Evolutionary conservation across 2,113 vertebrate species (phyloP).

Genomic region (Montifringilla adamsi): DNA sequence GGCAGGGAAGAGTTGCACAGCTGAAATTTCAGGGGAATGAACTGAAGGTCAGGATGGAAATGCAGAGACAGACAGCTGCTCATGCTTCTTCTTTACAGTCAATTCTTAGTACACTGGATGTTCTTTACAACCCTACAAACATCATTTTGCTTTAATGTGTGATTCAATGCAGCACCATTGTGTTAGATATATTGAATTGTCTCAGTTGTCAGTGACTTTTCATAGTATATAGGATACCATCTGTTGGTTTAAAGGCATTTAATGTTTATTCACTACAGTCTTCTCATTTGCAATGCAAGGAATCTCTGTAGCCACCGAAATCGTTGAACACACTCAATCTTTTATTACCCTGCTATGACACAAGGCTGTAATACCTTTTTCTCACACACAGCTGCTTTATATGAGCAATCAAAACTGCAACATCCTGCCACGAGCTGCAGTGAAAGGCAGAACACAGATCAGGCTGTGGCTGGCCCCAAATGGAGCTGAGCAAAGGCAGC

Average conservation of each 20-base stretch:
- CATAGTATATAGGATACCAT: slow-evolving; percentile 65
- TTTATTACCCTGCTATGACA: slow-evolving; percentile 25
- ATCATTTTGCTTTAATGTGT: slow-evolving; percentile 58
- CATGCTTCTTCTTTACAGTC: slow-evolving; percentile 38
- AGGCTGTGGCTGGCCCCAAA: neutral
- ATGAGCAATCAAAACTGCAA: slow-evolving; percentile 9
- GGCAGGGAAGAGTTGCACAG: neutral
- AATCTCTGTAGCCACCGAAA: slow-evolving; percentile 54
- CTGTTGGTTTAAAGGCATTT: slow-evolving; percentile 61
- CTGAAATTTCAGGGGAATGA: slow-evolving; percentile 37
- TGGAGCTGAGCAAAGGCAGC: neutral
- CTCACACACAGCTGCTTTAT: slow-evolving; percentile 5
- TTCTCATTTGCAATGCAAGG: slow-evolving; percentile 55
- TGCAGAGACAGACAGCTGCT: slow-evolving; percentile 46
- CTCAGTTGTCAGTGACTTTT: slow-evolving; percentile 52
- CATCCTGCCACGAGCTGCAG: neutral
- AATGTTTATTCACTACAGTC: slow-evolving; percentile 59
- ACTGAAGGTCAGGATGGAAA: slow-evolving; percentile 53
- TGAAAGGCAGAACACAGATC: neutral
- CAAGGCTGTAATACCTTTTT: neutral
- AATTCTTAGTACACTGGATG: neutral
- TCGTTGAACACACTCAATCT: slow-evolving; percentile 53
- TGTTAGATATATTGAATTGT: slow-evolving; percentile 66
- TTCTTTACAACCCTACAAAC: slow-evolving; percentile 50
- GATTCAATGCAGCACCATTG: slow-evolving; percentile 57